Base-by-base conservation (phyloP, 2,797 vertebrate species). In the Hoplostethus mediterraneus region DNA sequence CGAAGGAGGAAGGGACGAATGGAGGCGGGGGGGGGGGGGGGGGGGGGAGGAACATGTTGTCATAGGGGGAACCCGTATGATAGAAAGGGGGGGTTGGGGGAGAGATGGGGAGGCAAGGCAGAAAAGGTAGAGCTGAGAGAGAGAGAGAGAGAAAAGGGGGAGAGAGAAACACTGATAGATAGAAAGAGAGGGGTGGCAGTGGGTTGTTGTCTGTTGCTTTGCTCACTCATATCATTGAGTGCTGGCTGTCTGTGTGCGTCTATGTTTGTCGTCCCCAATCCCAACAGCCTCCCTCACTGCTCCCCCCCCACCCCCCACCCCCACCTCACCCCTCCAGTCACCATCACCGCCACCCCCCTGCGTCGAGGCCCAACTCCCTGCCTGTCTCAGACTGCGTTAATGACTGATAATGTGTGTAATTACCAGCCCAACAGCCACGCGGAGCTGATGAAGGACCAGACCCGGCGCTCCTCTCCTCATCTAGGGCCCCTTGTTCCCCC, bases 381-480 rank as follows among this genome's bases (percentile, higher is more conserved):
- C 73, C 68, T 64, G 67, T 74, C 75, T 91, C 79, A 71, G 85
- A 78, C 81, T 84, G 83, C 40, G 55, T 89, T 93, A 94, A 95
- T 93, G 89, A 89, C 88, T 87, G 82, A 88, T 92, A 93, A 93
- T 93, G 86, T 91, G 87, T 85, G 86, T 88, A 93, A 93, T 94
- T 93, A 92, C 73, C 81, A 90, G 71, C 12, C 84, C 75, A 81
- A 79, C 82, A 86, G 77, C 81, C 80, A 72, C 65, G 60, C 71
- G 36, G 73, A 80, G 85, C 87, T 88, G 85, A 92, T 89, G 82
- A 92, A 84, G 82, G 87, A 80, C 71, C 81, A 78, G 77, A 65
- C 67, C 67, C 21, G 47, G 78, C 36, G 44, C 78, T 74, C 25
- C 59, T 51, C 75, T 90, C 76, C 71, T 84, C 85, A 89, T 90